phyloP scores from a whole-genome alignment of 2,888 invertebrate species.

The Esperia sulphurella region DNA sequence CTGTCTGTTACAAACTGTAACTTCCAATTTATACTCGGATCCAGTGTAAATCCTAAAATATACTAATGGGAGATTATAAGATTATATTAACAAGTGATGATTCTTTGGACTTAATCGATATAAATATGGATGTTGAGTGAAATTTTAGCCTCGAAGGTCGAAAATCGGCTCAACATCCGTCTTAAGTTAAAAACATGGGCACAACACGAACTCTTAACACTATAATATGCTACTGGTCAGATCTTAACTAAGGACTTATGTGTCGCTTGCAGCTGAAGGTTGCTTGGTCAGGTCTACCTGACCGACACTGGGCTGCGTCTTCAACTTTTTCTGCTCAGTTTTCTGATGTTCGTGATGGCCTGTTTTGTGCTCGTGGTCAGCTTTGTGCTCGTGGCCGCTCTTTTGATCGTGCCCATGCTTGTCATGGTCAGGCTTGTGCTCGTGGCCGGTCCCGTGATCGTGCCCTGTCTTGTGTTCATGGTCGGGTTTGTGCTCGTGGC shows the following conservation, averaged over 20 bases:
- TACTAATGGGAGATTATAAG: too few species aligned
- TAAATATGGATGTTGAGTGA: too few species aligned
- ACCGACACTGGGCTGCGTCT: conserved; percentile 65
- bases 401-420: conserved; percentile 14
- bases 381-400: conserved; percentile 25
- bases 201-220: conserved; percentile 30
- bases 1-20: too few species aligned
- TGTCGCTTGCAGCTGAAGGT: conserved; percentile 66
- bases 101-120: too few species aligned
- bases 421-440: conserved; percentile 35
- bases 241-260: conserved; percentile 66
- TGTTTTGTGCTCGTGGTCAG: conserved; percentile 8
- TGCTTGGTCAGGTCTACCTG: conserved; percentile 80
- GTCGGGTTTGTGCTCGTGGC: conserved; percentile 21
- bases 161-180: neutral
- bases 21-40: too few species aligned
- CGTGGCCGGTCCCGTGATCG: conserved; percentile 39
- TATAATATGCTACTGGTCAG: conserved; percentile 30
- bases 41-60: too few species aligned
- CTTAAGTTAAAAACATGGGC: conserved; percentile 24
- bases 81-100: too few species aligned
- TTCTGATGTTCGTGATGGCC: conserved; percentile 8
- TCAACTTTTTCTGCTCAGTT: conserved; percentile 42
- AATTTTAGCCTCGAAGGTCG: neutral
- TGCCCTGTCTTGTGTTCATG: conserved; percentile 22